Base-by-base conservation (phyloP, 2,113 vertebrate genomes). In the Picathartes gymnocephalus region DNA sequence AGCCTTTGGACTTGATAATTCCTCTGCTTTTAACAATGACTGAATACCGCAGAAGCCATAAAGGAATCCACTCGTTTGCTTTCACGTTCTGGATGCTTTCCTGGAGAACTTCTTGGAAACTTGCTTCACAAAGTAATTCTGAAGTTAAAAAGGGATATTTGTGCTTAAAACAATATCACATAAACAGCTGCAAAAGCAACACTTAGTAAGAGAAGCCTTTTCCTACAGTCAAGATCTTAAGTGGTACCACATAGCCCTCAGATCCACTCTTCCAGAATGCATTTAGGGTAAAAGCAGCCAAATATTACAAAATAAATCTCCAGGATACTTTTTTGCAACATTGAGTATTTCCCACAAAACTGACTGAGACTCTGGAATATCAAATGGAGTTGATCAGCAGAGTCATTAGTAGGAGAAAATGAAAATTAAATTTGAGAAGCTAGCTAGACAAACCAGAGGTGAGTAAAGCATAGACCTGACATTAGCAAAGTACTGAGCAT, bases 1-100 rank as follows among this genome's bases (percentile, higher is more conserved):
- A 99, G 92, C 99, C 99, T 97, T 99, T 99, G 33, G 99, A 99
- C 97, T 99, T 99, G 97, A 99, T 99, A 97, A 99, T 99, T 94
- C 99, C 99, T 95, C 99, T 98, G 94, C 99, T 99, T 97, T 99
- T 99, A 86, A 99, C 99, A 78, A 99, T 99, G 91, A 99, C 98
- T 1, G 99, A 99, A 86, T 99, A 99, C 17, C 99, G 98, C 39
- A 99, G 98, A 47, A 99, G 98, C 99, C 99, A 99, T 92, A 99
- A 97, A 20, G 99, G 98, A 88, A 97, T 98, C 99, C 99, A 99
- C 50, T 98, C 95, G 0, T 95, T 97, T 14, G 97, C 97, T 83
- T 93, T 97, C n/a, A 96, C 97, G 76, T 98, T 98, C 93, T 97
- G 97, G 54, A 98, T 96, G 90, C 98, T 98, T 74, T 98, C 99